A percentile compares a stretch with the other conserved stretches of the same genome.
Evolutionary conservation across 2,888 invertebrate species (phyloP).

Genomic region (Oegoconia quadripuncta): DNA sequence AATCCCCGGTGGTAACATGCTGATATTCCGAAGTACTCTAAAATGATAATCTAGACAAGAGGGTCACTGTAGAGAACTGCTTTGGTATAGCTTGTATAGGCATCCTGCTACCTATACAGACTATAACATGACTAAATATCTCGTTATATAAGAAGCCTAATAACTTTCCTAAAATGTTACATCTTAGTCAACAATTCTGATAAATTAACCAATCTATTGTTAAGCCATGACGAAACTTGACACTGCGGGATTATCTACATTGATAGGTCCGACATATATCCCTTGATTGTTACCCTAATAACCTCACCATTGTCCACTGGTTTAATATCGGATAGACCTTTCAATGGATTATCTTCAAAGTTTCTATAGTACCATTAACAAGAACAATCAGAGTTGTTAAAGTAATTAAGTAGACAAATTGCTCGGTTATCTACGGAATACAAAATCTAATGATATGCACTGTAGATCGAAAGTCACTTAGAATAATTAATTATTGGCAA

Average conservation of each 20-base stretch:
- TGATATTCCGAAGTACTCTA: too few species aligned
- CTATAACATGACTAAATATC: too few species aligned
- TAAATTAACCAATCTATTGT: not conserved
- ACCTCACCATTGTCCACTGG: not conserved
- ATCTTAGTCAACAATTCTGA: not conserved
- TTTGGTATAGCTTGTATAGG: too few species aligned
- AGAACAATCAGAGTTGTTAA: not conserved
- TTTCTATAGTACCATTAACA: constrained; percentile 1
- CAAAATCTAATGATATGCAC: not conserved
- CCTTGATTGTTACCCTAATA: constrained; percentile 9
- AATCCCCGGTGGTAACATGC: too few species aligned
- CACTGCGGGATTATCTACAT: constrained; percentile 2
- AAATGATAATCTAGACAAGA: too few species aligned
- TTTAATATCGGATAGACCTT: not conserved
- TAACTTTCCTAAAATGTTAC: too few species aligned
- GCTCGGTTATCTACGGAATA: not conserved
- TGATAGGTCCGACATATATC: constrained; percentile 1
- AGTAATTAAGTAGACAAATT: not conserved
- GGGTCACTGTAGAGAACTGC: too few species aligned
- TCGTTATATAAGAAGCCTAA: too few species aligned
- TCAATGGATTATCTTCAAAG: constrained; percentile 6
- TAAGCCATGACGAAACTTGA: too few species aligned
- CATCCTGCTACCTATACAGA: too few species aligned
- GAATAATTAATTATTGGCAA: not conserved
- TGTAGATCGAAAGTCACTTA: not conserved